Conservation (phyloP, 2,888 invertebrate genomes). For the Gibbula magus region DNA sequence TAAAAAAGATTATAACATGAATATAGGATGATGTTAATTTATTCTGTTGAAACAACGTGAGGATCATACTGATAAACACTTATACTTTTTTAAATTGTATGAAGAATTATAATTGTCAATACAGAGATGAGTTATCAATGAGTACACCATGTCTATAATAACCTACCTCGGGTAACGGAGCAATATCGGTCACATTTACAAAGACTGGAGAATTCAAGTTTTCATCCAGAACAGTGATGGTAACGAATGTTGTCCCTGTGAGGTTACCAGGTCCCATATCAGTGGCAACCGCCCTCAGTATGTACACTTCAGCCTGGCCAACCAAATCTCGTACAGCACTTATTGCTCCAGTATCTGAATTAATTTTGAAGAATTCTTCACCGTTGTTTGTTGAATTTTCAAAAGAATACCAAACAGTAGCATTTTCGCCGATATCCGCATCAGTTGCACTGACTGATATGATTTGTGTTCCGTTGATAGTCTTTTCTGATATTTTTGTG, state of each 20-base stretch:
- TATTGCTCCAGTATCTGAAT: not conserved
- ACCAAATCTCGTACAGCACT: not conserved
- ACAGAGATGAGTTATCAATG: too few relatives aligned
- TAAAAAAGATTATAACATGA: too few relatives aligned
- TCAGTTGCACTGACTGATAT: slow-evolving; percentile 40
- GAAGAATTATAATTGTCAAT: too few relatives aligned
- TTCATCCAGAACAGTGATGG: slow-evolving; percentile 83
- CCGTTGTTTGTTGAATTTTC: not conserved
- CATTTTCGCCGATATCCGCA: slow-evolving; percentile 47
- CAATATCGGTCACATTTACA: slow-evolving; percentile 42
- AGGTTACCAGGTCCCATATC: slow-evolving; percentile 55
- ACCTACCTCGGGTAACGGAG: slow-evolving; percentile 57
- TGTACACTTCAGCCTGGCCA: slow-evolving; percentile 25
- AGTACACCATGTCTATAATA: not conserved
- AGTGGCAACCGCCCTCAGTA: slow-evolving; percentile 58
- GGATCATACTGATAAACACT: too few relatives aligned
- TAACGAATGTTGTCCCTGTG: slow-evolving; percentile 79
- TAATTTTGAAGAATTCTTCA: not conserved
- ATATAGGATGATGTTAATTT: too few relatives aligned
- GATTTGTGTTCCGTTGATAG: slow-evolving; percentile 28
- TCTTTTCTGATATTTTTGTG: slow-evolving; percentile 79
- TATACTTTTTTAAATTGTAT: too few relatives aligned
- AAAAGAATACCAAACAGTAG: slow-evolving; percentile 37
- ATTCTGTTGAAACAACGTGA: too few relatives aligned
- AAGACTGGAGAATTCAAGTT: slow-evolving; percentile 88